These are phyloP conservation scores for Bombus impatiens DNA, from an alignment of 1,140 invertebrate genomes.

Conservation along the genomic window DNA sequence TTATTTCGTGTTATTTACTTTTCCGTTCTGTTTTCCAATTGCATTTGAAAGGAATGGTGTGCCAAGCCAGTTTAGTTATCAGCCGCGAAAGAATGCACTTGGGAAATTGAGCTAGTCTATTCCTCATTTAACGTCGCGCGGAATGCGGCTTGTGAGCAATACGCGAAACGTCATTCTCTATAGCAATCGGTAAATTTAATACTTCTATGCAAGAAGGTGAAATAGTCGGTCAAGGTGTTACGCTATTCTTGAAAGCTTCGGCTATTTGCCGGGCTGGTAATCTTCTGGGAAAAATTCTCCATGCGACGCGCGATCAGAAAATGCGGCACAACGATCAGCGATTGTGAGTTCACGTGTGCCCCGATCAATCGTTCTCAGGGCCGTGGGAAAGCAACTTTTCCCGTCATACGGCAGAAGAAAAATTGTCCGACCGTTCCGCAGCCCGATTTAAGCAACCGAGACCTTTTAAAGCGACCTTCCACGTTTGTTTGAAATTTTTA, in stretches of 20 bases:
- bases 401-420: conserved; percentile 30
- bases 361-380: conserved; percentile 37
- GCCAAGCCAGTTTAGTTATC: background rate
- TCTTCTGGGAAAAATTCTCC: conserved; percentile 34
- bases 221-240: background rate
- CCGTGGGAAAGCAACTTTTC: conserved; percentile 44
- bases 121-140: conserved; percentile 26
- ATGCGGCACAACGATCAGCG: conserved; percentile 4
- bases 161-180: conserved; percentile 5
- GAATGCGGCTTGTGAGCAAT: conserved; percentile 32
- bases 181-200: conserved; percentile 29
- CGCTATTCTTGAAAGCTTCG: conserved; percentile 37
- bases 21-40: background rate
- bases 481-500: conserved; percentile 6
- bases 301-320: conserved; percentile 38
- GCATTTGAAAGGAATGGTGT: background rate
- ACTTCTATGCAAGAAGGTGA: background rate
- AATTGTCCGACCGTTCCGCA: conserved; percentile 4
- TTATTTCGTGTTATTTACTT: too few relatives aligned
- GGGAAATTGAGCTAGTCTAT: conserved; percentile 64
- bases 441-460: conserved; percentile 7
- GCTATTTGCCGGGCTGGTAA: conserved; percentile 38
- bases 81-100: conserved; percentile 59
- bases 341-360: conserved; percentile 24
- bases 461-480: conserved; percentile 6